These are phyloP conservation scores for Helarctos malayanus DNA, from an alignment of 2,797 vertebrate species.

Conservation along the genomic window DNA sequence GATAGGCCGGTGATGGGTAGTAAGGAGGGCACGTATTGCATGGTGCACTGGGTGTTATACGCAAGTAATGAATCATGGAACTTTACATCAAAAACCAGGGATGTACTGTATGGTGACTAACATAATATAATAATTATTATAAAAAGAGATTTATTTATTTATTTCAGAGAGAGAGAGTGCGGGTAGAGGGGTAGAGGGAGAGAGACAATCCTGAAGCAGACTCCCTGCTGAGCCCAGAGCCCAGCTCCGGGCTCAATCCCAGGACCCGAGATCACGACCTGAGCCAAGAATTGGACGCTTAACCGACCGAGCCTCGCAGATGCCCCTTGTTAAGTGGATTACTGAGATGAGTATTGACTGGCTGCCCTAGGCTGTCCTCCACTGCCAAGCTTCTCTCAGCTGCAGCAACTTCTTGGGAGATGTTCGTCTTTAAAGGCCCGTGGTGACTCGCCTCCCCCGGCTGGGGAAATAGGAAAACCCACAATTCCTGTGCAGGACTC, in stretches of 20 bases:
- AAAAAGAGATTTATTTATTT: not conserved
- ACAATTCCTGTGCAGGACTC: not conserved
- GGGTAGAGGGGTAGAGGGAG: not conserved
- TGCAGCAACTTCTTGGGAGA: conserved; percentile 23
- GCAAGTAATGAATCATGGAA: too few species aligned
- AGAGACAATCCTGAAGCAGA: not conserved
- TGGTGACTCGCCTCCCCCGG: not conserved
- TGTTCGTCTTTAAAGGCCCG: conserved; percentile 45
- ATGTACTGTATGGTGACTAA: too few species aligned
- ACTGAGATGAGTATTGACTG: not conserved
- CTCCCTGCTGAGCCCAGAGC: not conserved
- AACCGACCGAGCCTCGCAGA: not conserved
- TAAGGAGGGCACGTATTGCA: too few species aligned
- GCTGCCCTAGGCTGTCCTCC: conserved; percentile 11
- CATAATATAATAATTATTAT: too few species aligned
- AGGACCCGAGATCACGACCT: not conserved
- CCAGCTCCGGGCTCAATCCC: not conserved
- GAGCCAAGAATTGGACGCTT: not conserved
- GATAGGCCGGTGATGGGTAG: too few species aligned
- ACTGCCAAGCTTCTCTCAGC: not conserved
- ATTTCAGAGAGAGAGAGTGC: not conserved
- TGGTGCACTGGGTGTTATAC: too few species aligned
- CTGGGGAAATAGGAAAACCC: conserved; percentile 60
- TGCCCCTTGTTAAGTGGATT: not conserved
- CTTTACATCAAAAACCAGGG: too few species aligned